Evolutionary conservation across 2,888 invertebrate species (phyloP).

Genomic region (Lathronympha strigana): DNA sequence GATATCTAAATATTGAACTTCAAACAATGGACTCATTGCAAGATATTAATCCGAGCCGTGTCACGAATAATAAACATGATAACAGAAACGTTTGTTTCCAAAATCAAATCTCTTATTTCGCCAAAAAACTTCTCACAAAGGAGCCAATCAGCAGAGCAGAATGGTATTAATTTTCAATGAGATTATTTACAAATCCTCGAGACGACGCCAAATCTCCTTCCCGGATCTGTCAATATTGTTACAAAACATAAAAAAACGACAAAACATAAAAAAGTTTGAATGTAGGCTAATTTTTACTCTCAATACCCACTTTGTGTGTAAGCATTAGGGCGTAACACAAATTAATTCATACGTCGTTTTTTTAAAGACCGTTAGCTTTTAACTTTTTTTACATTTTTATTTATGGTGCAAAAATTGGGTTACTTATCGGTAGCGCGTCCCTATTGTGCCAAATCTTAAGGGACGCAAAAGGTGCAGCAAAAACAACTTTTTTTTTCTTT

Average conservation of each 20-base stretch:
- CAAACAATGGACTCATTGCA: constrained; percentile 11
- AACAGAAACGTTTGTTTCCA: constrained; percentile 56
- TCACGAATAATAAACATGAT: constrained; percentile 45
- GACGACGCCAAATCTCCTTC: constrained; percentile 56
- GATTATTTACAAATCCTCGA: constrained; percentile 81
- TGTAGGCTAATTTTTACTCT: constrained; percentile 82
- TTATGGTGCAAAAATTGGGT: constrained; percentile 84
- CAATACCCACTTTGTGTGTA: constrained; percentile 77
- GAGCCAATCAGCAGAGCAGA: constrained; percentile 73
- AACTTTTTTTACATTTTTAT: constrained; percentile 71
- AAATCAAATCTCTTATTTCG: constrained; percentile 64
- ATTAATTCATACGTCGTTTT: constrained; percentile 73
- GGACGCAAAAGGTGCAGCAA: constrained; percentile 51
- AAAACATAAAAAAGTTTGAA: constrained; percentile 61
- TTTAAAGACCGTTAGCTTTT: constrained; percentile 76
- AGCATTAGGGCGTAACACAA: constrained; percentile 80
- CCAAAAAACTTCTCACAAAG: constrained; percentile 74
- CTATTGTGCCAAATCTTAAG: constrained; percentile 66
- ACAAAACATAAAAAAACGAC: constrained; percentile 69
- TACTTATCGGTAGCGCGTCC: constrained; percentile 79
- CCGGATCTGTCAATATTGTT: constrained; percentile 81
- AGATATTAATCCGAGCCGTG: constrained; percentile 17
- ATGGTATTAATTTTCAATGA: constrained; percentile 80
- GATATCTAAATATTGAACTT: background rate
- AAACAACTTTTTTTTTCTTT: constrained; percentile 34